These are phyloP conservation scores for Chauna torquata DNA, from an alignment of 2,113 vertebrate genomes.

Conservation along the genomic window DNA sequence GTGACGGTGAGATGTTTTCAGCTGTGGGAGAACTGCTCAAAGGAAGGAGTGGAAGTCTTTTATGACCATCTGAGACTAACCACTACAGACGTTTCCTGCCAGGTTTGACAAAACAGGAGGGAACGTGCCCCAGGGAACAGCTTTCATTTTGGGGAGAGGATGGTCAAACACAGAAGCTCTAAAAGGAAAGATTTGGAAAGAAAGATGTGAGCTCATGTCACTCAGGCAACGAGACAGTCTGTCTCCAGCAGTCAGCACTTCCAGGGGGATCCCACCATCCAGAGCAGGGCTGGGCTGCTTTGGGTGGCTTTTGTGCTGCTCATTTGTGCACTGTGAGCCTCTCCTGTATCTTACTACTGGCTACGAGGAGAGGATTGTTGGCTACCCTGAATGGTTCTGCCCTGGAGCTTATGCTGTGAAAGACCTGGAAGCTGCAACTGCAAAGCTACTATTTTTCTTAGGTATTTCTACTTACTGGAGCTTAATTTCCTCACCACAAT, in stretches of 20 bases:
- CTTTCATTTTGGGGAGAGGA: background rate
- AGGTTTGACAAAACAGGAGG: background rate
- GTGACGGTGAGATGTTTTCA: background rate
- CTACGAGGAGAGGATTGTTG: background rate
- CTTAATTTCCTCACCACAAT: slow-evolving; percentile 29
- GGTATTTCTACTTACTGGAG: background rate
- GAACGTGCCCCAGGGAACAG: background rate
- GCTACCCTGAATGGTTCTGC: background rate
- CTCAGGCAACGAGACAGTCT: background rate
- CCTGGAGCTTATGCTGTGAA: fast-evolving
- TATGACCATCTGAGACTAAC: background rate
- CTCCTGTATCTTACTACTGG: background rate
- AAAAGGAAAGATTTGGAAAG: background rate
- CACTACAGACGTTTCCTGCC: background rate
- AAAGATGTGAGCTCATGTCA: fast-evolving
- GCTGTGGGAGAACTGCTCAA: background rate
- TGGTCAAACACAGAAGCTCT: background rate
- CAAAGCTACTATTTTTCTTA: background rate
- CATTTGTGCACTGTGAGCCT: background rate
- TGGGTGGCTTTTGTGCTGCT: background rate
- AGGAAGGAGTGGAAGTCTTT: background rate
- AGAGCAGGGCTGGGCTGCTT: background rate
- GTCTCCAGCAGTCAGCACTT: background rate
- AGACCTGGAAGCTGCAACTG: background rate
- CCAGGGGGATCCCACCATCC: background rate